Evolutionary conservation across 2,888 invertebrate species (phyloP), one percentile per base, ranked within the genome.

Genomic region (Yponomeuta cagnagella): DNA sequence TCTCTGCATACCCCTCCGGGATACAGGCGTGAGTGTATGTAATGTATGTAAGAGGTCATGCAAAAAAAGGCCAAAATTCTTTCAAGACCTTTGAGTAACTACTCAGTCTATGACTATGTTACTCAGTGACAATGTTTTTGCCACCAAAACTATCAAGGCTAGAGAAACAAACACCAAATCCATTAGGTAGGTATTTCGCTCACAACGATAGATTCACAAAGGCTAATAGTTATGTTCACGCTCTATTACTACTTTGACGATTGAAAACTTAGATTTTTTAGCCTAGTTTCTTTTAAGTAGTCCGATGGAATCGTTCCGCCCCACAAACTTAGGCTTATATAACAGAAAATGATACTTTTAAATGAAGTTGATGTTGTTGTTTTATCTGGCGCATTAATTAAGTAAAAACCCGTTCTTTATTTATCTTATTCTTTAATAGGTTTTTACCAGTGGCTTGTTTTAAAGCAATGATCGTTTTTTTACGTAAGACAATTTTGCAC

Each of bases 301-400:
- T 58, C 52, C 15, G 15, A 58, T 58, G 12, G 12, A 5, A 15
- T 58, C 52, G 15, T 58, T 58, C 52, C 52, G 52, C 15, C 52
- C 15, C 15, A 15, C 3, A 15, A 58, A 58, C 52, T 12, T 15
- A 15, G 52, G 15, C 52, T 58, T 58, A 58, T 5, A 5, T 58
- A 58, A 58, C 15, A 15, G 52, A 30, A 23, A 64, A 64, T 10
- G 31, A 64, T 31, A 64, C 64, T 63, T 15, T 23, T 63, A 23
- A 64, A 31, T 65, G 65, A 65, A 31, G 12, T 10, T 33, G 65
- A 31, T 65, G 65, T 65, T 65, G 65, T 65, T 64, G 33, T 65
- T 65, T 6, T 65, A 65, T 12, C 65, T 10, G 33, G 30, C 9
- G 30, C n/a, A 65, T 65, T 30, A 65, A 65, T 65, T 10, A 12